Base-by-base conservation (phyloP, 2,888 invertebrate species). In the Pyrrhia umbra region DNA sequence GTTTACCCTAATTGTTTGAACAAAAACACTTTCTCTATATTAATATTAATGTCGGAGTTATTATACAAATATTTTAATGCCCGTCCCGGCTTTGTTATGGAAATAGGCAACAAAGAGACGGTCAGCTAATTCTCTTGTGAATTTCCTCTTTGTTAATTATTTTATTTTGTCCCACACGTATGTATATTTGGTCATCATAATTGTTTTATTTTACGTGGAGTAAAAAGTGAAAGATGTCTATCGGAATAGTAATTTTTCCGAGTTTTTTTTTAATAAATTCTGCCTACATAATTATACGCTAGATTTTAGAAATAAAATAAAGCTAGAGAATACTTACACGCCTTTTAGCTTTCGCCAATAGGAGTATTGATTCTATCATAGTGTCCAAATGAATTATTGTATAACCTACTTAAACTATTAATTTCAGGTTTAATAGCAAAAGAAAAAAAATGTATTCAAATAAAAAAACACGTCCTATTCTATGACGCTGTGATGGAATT, bases 21-120 rank as follows among this genome's bases (percentile, higher is more conserved):
- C 68, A 76, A 84, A 82, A 85, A 82, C 81, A 87, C 86, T 86
- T 87, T 86, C 84, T 76, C 84, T 77, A 52, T 62, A 71, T 79
- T 70, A 77, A 79, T 84, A 79, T 79, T 79, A 77, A 82, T 80
- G 75, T 77, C 70, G 55, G 39, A 58, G 65, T 61, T 69, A 63
- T 75, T 73, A 68, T 68, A 75, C 61, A 72, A 80, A 72, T 78
- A 75, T 74, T 75, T 76, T 77, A 67, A 76, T 76, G 68, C 25
- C 23, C 21, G 8, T n/a, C 39, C 40, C 20, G 49, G 25, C 52
- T 63, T 74, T 71, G 74, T 71, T 30, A 16, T 40, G 27, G 40
- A 49, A 45, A 73, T 46, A 34, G 16, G 42, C 20, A 61, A 34
- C 27, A 21, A 54, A 46, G 49, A 54, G 60, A 56, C 49, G 16